A percentile compares a stretch with the other conserved stretches of the same genome.
phyloP scores from a whole-genome alignment of 2,113 vertebrate genomes.

The Gulo gulo region DNA sequence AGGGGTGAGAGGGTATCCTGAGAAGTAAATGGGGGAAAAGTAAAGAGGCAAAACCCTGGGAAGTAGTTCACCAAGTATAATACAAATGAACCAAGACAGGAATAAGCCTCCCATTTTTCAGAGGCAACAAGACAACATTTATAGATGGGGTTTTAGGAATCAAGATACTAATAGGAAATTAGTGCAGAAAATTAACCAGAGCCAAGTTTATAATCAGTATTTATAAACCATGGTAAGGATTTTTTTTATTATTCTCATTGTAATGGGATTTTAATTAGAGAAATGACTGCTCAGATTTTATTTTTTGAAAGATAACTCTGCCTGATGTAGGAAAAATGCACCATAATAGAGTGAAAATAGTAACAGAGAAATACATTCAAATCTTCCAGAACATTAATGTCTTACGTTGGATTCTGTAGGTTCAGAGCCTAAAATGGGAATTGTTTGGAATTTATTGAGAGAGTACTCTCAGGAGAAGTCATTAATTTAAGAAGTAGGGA shows the following conservation, averaged over 20 bases:
- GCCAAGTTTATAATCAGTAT: not conserved
- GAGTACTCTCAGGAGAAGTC: not conserved
- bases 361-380: not conserved
- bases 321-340: not conserved
- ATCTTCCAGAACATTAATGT: not conserved
- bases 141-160: not conserved
- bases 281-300: not conserved
- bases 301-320: not conserved
- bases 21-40: not conserved
- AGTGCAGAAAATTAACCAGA: not conserved
- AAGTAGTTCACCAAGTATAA: not conserved
- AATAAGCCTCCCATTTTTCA: not conserved
- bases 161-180: not conserved
- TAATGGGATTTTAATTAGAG: not conserved
- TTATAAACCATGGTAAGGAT: not conserved
- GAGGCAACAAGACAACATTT: not conserved
- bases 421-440: not conserved
- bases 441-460: not conserved
- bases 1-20: not conserved
- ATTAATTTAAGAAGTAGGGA: not conserved
- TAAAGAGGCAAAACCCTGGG: not conserved
- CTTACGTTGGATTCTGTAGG: not conserved
- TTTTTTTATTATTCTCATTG: not conserved
- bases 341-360: not conserved
- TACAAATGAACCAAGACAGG: not conserved